A percentile compares a stretch with the other conserved stretches of the same genome.
Conservation (phyloP, 2,113 vertebrate species). For the Brienomyrus longianalis region DNA sequence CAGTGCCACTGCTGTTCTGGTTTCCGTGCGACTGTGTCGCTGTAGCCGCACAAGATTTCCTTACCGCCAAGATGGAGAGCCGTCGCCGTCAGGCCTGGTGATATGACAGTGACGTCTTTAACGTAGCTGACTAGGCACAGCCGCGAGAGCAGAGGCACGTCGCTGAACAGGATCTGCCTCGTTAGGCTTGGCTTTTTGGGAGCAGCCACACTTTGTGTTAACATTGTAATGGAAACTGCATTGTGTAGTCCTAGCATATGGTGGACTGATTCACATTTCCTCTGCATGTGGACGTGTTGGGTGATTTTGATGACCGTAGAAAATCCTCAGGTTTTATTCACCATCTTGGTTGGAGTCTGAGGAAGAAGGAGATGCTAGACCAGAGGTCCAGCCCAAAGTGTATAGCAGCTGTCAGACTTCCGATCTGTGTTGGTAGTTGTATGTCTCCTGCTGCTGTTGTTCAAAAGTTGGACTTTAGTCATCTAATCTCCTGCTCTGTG, state of each 20-base stretch:
- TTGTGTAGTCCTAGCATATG: background rate
- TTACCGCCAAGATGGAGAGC: background rate
- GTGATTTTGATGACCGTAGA: background rate
- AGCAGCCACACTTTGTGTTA: background rate
- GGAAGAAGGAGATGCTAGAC: background rate
- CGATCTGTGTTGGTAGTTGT: constrained; percentile 18
- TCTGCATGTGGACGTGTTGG: background rate
- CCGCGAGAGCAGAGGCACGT: constrained; percentile 30
- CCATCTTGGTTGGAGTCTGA: background rate
- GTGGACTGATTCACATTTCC: background rate
- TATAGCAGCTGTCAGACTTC: constrained; percentile 14
- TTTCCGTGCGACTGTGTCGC: background rate
- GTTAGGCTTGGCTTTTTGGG: background rate
- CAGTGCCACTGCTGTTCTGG: background rate
- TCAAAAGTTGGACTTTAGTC: background rate
- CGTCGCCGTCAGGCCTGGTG: constrained; percentile 46
- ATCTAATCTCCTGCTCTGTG: constrained; percentile 31
- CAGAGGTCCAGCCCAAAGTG: constrained; percentile 10
- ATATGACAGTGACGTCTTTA: constrained; percentile 64
- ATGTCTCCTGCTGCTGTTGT: background rate
- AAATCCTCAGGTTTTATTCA: background rate
- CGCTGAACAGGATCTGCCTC: background rate
- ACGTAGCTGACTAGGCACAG: constrained; percentile 67
- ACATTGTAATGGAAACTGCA: background rate
- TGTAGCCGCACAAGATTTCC: background rate